Evolutionary conservation across 2,113 vertebrate genomes (phyloP).

Genomic region (Recurvirostra avosetta): DNA sequence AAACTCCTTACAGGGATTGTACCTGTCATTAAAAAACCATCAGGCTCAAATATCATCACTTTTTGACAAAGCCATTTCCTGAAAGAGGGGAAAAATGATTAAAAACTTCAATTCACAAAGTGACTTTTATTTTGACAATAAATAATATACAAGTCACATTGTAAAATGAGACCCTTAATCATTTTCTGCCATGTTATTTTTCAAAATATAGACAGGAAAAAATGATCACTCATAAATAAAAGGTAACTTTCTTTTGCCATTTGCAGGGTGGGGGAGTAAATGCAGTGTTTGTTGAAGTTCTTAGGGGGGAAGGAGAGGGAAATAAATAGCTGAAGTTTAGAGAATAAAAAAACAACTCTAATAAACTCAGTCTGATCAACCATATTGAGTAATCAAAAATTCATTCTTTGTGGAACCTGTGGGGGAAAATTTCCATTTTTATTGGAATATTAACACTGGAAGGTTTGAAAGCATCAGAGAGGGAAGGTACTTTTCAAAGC

Average conservation of each 20-base stretch:
- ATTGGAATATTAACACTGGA: not conserved
- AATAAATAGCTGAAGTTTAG: not conserved
- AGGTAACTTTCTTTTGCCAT: conserved; percentile 59
- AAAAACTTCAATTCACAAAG: conserved; percentile 74
- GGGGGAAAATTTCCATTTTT: not conserved
- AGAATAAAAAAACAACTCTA: not conserved
- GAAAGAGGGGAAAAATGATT: conserved; percentile 65
- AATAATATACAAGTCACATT: conserved; percentile 76
- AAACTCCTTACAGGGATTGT: not conserved
- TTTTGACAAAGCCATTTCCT: conserved; percentile 55
- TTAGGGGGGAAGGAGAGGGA: not conserved
- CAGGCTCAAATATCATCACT: not conserved
- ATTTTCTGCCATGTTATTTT: conserved; percentile 69
- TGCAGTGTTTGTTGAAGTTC: conserved; percentile 32
- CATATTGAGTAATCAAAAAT: conserved; percentile 15
- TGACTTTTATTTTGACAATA: conserved; percentile 77
- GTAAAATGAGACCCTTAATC: conserved; percentile 70
- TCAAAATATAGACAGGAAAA: conserved; percentile 71
- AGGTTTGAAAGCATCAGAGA: not conserved
- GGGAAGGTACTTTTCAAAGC: not conserved
- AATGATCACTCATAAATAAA: conserved; percentile 71
- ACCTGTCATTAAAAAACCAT: not conserved
- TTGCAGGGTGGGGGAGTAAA: conserved; percentile 11
- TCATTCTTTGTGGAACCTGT: not conserved
- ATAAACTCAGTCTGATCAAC: not conserved